phyloP scores from a whole-genome alignment of 1,140 invertebrate genomes.

The Homalodisca vitripennis region DNA sequence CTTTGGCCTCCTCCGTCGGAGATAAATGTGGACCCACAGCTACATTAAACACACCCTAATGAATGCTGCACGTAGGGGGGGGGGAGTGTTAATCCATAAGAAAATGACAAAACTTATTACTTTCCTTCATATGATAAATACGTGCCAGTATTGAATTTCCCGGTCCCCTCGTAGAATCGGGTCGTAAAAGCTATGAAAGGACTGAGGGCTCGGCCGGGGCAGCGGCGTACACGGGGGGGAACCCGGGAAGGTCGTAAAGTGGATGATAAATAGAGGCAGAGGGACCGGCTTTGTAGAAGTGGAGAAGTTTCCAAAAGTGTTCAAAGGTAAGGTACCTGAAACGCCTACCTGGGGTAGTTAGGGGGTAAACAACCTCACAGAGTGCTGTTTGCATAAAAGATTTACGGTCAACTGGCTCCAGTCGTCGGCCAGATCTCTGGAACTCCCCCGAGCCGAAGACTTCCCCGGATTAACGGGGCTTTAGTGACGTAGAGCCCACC shows the following conservation, averaged over 20 bases:
- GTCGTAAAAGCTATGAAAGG: constrained; percentile 9
- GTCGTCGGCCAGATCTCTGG: background rate
- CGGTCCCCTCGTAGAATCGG: background rate
- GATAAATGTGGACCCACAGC: too few species aligned
- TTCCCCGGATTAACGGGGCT: background rate
- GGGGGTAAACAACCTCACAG: background rate
- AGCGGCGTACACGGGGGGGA: background rate
- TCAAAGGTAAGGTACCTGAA: constrained; percentile 5
- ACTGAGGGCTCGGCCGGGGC: background rate
- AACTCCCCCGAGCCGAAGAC: background rate
- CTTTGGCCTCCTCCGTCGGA: too few species aligned
- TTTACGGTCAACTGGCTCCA: background rate
- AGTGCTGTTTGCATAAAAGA: background rate
- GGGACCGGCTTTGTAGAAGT: constrained; percentile 1
- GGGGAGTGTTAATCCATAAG: background rate
- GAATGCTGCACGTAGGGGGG: too few species aligned
- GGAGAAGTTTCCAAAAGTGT: constrained; percentile 6
- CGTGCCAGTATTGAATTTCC: constrained; percentile 3
- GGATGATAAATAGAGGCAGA: constrained; percentile 1
- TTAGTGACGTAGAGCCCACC: too few species aligned
- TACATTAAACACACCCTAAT: too few species aligned
- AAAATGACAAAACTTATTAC: constrained; percentile 14
- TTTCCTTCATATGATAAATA: constrained; percentile 18
- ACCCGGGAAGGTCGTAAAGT: background rate
- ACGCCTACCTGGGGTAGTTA: constrained; percentile 3